phyloP scores from a whole-genome alignment of 1,140 invertebrate species.

The Tetranychus cinnabarinus region DNA sequence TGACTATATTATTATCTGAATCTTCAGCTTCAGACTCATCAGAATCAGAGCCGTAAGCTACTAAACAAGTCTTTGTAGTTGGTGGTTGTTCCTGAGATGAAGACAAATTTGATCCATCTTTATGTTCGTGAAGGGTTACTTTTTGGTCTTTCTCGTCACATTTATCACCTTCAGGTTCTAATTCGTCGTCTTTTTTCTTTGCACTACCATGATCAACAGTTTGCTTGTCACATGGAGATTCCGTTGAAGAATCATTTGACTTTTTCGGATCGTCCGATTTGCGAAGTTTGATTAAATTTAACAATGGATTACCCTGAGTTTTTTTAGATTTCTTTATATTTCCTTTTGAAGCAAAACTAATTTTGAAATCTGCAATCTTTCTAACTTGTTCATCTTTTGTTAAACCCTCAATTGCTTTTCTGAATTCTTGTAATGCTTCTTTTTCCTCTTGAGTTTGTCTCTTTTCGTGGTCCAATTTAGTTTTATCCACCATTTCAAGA shows the following conservation, averaged over 20 bases:
- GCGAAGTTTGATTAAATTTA: too few relatives aligned
- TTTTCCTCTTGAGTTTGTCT: slow-evolving; percentile 54
- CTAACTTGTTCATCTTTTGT: slow-evolving; percentile 29
- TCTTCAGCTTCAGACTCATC: neutral
- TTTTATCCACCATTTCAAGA: slow-evolving; percentile 60
- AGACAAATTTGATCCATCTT: neutral
- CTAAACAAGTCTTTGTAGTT: neutral
- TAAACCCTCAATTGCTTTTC: slow-evolving; percentile 44
- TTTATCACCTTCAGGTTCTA: too few relatives aligned
- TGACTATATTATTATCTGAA: neutral
- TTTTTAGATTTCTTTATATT: too few relatives aligned
- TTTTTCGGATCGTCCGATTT: too few relatives aligned
- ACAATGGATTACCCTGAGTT: too few relatives aligned
- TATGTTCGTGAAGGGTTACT: neutral
- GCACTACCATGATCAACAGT: neutral
- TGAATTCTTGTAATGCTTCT: slow-evolving; percentile 50
- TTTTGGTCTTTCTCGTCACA: neutral
- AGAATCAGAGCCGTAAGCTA: neutral
- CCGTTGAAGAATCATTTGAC: neutral
- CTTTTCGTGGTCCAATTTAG: slow-evolving; percentile 54
- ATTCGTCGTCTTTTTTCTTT: too few relatives aligned
- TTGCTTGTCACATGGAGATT: neutral
- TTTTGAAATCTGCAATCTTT: slow-evolving; percentile 10
- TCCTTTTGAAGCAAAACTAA: neutral
- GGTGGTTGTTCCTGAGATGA: neutral